phyloP scores from a whole-genome alignment of 1,140 invertebrate genomes.

The Sitobion miscanthi region DNA sequence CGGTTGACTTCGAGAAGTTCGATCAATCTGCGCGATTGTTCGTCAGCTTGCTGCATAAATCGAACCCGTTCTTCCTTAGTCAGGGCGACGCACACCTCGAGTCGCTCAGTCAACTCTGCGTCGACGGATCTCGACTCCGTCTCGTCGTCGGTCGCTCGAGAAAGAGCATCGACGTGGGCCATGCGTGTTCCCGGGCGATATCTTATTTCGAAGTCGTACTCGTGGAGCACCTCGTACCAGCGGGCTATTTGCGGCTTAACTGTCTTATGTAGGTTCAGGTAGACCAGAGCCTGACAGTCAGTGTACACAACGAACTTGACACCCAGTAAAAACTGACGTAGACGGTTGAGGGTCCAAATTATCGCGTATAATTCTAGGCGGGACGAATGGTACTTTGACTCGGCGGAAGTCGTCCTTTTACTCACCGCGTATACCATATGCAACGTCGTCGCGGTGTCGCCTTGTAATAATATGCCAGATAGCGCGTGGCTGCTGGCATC shows the following conservation, averaged over 20 bases:
- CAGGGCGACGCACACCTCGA: too few species aligned
- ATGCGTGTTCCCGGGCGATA: constrained; percentile 56
- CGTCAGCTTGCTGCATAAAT: too few species aligned
- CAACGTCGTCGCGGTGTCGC: background rate
- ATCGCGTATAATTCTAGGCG: background rate
- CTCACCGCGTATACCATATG: constrained; percentile 18
- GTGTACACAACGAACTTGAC: background rate
- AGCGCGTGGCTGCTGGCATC: constrained; percentile 23
- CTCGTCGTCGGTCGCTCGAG: constrained; percentile 51
- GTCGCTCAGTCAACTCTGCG: too few species aligned
- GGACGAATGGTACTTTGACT: background rate
- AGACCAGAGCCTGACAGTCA: background rate
- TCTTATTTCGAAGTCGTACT: background rate
- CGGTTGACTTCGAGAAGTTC: too few species aligned
- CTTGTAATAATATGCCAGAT: constrained; percentile 33
- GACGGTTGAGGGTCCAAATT: background rate
- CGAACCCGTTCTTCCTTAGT: too few species aligned
- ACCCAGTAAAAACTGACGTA: background rate
- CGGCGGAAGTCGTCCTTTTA: background rate
- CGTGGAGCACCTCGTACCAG: background rate
- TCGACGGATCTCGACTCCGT: too few species aligned
- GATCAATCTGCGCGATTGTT: too few species aligned
- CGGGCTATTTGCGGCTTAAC: background rate
- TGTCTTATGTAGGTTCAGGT: background rate
- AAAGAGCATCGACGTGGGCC: constrained; percentile 62